A percentile compares a stretch with the other conserved stretches of the same genome.
phyloP scores from a whole-genome alignment of 2,113 vertebrate species.

The Trochalopteron elliotii region DNA sequence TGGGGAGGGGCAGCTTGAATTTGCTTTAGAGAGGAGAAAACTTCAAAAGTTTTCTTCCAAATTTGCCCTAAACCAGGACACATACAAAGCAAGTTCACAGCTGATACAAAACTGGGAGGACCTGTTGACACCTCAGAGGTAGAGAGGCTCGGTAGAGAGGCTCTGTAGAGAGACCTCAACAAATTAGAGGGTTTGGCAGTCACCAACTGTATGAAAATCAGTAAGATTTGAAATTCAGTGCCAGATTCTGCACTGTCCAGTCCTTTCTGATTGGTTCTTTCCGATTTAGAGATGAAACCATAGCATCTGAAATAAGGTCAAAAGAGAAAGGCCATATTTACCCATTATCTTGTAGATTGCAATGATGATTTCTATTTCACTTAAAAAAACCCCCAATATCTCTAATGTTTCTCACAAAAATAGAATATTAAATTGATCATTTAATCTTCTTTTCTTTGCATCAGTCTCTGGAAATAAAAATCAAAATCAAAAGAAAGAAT shows the following conservation, averaged over 20 bases:
- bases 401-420: background rate
- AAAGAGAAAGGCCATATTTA: background rate
- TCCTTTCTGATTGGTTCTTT: background rate
- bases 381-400: fast-evolving
- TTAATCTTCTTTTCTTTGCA: background rate
- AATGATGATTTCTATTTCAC: background rate
- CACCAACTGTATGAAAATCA: background rate
- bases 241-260: background rate
- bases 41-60: background rate
- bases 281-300: background rate
- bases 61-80: background rate
- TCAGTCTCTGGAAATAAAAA: background rate
- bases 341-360: background rate
- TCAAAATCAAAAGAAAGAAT: background rate
- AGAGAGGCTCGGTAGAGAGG: background rate
- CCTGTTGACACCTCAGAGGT: background rate
- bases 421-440: background rate
- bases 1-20: too few relatives aligned
- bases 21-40: background rate
- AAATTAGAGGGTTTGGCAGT: background rate
- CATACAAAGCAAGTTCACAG: too few relatives aligned
- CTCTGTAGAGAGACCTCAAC: background rate
- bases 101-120: background rate
- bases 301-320: background rate
- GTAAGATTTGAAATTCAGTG: too few relatives aligned